These are phyloP conservation scores for Euwallacea similis DNA, from an alignment of 1,140 invertebrate genomes.

Conservation along the genomic window DNA sequence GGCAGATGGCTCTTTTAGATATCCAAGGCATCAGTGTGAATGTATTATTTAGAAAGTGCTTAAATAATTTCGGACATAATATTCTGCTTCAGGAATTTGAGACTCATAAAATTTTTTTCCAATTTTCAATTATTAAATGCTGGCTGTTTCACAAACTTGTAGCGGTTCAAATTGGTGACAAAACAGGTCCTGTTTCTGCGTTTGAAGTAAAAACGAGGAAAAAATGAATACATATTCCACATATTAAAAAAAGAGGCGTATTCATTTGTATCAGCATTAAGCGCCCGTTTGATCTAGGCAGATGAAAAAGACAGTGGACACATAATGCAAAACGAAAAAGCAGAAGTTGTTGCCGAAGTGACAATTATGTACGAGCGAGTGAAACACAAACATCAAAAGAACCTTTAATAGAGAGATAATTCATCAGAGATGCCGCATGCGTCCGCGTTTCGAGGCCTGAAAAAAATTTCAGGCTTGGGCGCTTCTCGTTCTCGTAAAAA, in stretches of 20 bases:
- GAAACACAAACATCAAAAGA: constrained; percentile 28
- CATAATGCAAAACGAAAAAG: constrained; percentile 16
- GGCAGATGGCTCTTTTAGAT: no score
- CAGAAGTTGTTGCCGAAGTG: constrained; percentile 11
- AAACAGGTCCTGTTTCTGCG: no score
- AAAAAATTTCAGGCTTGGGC: constrained; percentile 22
- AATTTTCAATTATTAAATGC: no score
- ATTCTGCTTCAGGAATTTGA: no score
- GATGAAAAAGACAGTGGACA: constrained; percentile 6
- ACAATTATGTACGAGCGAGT: constrained; percentile 15
- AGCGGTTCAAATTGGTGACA: no score
- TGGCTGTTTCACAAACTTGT: no score
- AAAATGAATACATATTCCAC: neutral
- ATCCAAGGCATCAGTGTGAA: no score
- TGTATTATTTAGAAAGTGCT: no score
- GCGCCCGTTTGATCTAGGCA: constrained; percentile 15
- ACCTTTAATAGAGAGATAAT: constrained; percentile 25
- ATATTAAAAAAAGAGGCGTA: neutral
- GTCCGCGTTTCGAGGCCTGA: constrained; percentile 1
- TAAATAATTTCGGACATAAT: no score
- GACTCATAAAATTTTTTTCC: no score
- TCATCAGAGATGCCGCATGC: constrained; percentile 23
- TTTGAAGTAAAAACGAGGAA: no score
- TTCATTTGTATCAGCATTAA: constrained; percentile 11
- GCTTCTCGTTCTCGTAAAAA: constrained; percentile 15